Evolutionary conservation across 2,888 invertebrate genomes (phyloP).

Genomic region (Hermodice carunculata): DNA sequence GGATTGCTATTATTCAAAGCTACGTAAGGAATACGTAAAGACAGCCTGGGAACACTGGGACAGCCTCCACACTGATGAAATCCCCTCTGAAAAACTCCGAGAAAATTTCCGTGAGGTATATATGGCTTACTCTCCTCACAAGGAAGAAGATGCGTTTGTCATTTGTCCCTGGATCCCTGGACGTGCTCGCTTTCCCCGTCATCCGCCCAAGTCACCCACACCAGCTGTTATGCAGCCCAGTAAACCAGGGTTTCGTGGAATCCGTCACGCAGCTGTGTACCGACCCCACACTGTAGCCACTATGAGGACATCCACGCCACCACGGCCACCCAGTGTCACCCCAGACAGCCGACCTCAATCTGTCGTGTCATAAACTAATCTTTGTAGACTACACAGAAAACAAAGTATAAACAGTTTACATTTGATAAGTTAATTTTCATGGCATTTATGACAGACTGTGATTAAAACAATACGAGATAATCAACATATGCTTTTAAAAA

Average conservation of each 20-base stretch:
- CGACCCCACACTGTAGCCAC: no score
- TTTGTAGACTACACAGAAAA: no score
- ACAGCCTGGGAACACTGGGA: constrained; percentile 53
- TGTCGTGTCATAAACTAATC: no score
- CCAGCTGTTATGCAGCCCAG: background rate
- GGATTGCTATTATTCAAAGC: constrained; percentile 45
- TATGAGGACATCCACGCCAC: no score
- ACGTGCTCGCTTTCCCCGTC: constrained; percentile 6
- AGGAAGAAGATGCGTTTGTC: constrained; percentile 53
- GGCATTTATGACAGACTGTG: no score
- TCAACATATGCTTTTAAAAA: no score
- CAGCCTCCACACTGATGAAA: constrained; percentile 43
- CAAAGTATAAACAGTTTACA: no score
- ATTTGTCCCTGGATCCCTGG: constrained; percentile 56
- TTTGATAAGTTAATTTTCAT: no score
- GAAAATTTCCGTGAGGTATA: constrained; percentile 49
- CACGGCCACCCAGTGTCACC: no score
- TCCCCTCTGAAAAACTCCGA: constrained; percentile 43
- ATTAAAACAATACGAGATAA: no score
- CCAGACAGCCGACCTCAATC: no score
- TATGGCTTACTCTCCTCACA: constrained; percentile 53
- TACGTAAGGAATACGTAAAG: constrained; percentile 44
- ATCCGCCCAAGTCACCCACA: background rate
- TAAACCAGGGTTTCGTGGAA: background rate
- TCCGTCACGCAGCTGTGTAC: no score